Evolutionary conservation across 1,140 invertebrate species (phyloP), one percentile per base, ranked within the genome.

Genomic region (Diachasmimorpha longicaudata): DNA sequence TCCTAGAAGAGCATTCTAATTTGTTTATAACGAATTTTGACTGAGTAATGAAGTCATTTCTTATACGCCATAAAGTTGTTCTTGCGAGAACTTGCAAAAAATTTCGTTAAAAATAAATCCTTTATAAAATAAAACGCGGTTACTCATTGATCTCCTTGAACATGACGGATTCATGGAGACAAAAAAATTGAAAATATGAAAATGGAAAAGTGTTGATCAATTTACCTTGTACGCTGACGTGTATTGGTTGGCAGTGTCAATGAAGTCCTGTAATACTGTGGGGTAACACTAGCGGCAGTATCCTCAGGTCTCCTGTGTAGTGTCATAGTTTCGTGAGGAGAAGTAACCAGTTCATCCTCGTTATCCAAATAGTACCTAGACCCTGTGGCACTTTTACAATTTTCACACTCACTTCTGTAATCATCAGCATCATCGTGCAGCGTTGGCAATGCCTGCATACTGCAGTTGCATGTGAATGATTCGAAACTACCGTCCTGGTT

Each of bases 391-490:
- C 92, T 93, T 85, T 95, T 95, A 86, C 94, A 95, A 87, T 95
- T 95, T 85, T 95, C 94, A 85, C 94, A 95, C 85, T 95, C 94
- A 84, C 93, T 94, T 52, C 94, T 90, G 82, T 94, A 95, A 85
- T 95, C 94, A 80, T 94, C 93, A 19, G 91, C 90, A 66, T 93
- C 90, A 74, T 93, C 93, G 68, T 89, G 87, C 25, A 89, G 75
- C 39, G 87, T 86, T 73, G 87, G 85, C 39, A 88, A 76, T 23
- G 84, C 86, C 81, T 89, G 88, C 79, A 86, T 85, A 37, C 85
- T 88, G 52, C 89, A 90, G 31, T 85, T 87, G 73, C 88, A 90
- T 11, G 86, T 84, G 4, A 87, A 86, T 11, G 87, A 89, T 75
- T 89, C 88, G 69, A 89, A 88, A 69, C 87, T 89, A 72, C 87